Base-by-base conservation (phyloP, 2,113 vertebrate genomes). In the Romanogobio albipinnatus region DNA sequence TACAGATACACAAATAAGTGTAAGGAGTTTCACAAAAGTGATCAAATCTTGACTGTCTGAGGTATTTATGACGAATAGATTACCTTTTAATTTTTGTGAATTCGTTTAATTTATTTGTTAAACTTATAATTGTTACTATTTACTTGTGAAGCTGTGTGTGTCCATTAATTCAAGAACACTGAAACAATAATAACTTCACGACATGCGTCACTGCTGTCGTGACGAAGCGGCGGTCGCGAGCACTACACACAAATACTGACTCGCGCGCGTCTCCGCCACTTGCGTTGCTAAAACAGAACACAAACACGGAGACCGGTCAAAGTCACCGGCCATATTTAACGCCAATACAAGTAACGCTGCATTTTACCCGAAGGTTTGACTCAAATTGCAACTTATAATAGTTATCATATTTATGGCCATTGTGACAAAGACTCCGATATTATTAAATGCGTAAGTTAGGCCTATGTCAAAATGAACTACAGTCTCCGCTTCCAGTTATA, bases 231-330 rank as follows among this genome's bases (percentile, higher is more conserved):
- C 73, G 75, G 24, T 47, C 43, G 6, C 49, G 47, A 39, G 64
- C 33, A 84, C 66, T 84, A 58, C 81, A 80, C 76, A 43, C 9
- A n/a, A 4, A 56, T 10, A 68, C 47, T 11, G 66, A 59, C 82
- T 74, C 82, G 75, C 80, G 85, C 13, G 77, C 53, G 61, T n/a
- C 22, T 64, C 11, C 29, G 15, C 15, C 7, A 24, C 75, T 24
- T n/a, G 36, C 19, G 76, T 51, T 80, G 8, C 86, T 77, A 74
- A 75, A 33, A 33, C 39, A 51, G 26, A 81, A 76, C 29, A 81
- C 73, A 86, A 66, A 86, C 79, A 76, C 9, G 14, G 62, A 68
- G 24, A 33, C 58, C 8, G 68, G 22, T 22, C 15, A 58, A 75
- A 53, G 17, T 49, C 26, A 47, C 9, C 36, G 26, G 17, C 6